These are phyloP conservation scores for Apamea anceps DNA, from an alignment of 2,888 invertebrate species.

Conservation along the genomic window DNA sequence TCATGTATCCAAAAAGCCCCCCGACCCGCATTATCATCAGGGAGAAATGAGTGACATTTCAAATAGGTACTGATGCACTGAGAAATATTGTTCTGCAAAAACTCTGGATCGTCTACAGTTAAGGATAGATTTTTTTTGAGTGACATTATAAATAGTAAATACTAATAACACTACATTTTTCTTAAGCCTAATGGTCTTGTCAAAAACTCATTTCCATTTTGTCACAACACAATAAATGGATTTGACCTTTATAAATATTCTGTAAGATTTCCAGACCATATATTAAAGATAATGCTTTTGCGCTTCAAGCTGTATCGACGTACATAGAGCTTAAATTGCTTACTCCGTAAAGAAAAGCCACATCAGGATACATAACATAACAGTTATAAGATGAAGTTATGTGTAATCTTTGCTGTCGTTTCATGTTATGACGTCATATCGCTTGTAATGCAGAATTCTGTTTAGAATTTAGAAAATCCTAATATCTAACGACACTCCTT, in stretches of 20 bases:
- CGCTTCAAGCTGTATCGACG: conserved; percentile 13
- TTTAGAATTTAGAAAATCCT: conserved; percentile 29
- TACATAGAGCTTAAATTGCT: conserved; percentile 12
- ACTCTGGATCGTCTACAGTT: background rate
- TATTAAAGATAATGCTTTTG: conserved; percentile 15
- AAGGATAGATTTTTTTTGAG: background rate
- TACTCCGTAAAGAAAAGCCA: conserved; percentile 31
- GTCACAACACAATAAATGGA: background rate
- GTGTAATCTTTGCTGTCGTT: conserved; percentile 53
- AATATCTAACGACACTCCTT: background rate
- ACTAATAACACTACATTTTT: background rate
- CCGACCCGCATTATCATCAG: conserved; percentile 1
- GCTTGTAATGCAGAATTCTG: conserved; percentile 28
- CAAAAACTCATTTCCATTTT: background rate
- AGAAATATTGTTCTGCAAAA: background rate
- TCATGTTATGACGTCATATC: conserved; percentile 40
- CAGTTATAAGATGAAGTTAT: conserved; percentile 40
- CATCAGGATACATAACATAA: conserved; percentile 40
- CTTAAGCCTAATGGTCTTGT: background rate
- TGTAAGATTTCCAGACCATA: background rate
- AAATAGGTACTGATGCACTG: background rate
- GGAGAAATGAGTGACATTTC: conserved; percentile 7
- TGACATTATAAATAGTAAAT: background rate
- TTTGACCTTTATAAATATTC: background rate
- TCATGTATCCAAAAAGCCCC: no score